Evolutionary conservation across 92 coral and sea anemone genomes (phyloP).

Genomic region (Porites rus): DNA sequence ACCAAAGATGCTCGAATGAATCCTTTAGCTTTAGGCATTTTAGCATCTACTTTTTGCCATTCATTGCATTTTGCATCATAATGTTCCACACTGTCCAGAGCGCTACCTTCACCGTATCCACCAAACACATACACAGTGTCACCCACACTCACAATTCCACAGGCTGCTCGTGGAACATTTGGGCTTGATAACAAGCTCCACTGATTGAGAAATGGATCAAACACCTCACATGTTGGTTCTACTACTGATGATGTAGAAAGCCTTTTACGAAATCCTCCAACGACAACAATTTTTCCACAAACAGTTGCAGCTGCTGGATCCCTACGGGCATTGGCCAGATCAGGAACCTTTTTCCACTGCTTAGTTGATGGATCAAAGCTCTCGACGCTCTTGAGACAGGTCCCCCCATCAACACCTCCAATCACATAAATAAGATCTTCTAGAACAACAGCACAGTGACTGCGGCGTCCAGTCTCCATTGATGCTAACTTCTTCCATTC

Average conservation of each 20-base stretch:
- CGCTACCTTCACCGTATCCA: slow-evolving; percentile 51
- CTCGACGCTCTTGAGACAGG: slow-evolving; percentile 57
- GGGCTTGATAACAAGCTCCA: slow-evolving; percentile 77
- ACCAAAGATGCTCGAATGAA: slow-evolving; percentile 60
- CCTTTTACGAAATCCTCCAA: slow-evolving; percentile 67
- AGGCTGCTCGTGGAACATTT: slow-evolving; percentile 71
- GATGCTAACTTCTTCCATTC: slow-evolving; percentile 69
- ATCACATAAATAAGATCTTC: slow-evolving; percentile 68
- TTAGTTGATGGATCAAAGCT: slow-evolving; percentile 75
- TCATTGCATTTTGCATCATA: slow-evolving; percentile 56
- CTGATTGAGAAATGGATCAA: slow-evolving; percentile 55
- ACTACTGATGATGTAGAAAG: slow-evolving; percentile 20
- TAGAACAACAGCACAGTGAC: slow-evolving; percentile 72
- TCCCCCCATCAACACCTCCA: slow-evolving; percentile 68
- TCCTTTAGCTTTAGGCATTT: slow-evolving; percentile 43
- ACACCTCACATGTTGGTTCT: slow-evolving; percentile 81
- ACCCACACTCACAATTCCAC: slow-evolving; percentile 72
- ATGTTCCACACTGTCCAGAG: slow-evolving; percentile 53
- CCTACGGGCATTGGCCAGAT: slow-evolving; percentile 61
- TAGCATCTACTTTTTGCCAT: slow-evolving; percentile 44
- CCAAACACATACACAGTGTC: slow-evolving; percentile 77
- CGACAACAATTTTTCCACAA: slow-evolving; percentile 64
- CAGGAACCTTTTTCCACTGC: slow-evolving; percentile 72
- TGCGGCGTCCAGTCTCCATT: slow-evolving; percentile 56
- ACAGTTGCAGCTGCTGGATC: slow-evolving; percentile 59